Evolutionary conservation across 2,113 vertebrate genomes (phyloP), one percentile per base, ranked within the genome.

Genomic region (Progne subis): DNA sequence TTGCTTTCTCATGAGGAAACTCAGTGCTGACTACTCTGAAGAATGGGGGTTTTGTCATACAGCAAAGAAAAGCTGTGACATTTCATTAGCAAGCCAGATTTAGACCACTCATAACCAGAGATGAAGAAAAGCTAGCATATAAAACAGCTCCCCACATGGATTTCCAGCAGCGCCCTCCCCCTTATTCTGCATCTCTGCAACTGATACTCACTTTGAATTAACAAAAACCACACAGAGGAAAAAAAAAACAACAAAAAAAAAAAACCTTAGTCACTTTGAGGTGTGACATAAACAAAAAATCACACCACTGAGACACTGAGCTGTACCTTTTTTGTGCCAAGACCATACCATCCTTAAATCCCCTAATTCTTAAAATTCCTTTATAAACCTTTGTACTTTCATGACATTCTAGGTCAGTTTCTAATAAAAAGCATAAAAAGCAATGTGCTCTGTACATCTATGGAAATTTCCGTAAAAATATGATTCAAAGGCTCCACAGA

Each of bases 41-140:
- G 68, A 94, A 83, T 4, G 9, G 20, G 7, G 28, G 16, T 1
- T 25, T 71, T 84, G 76, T 90, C 56, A 57, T 1, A 32, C 0
- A 52, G 88, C 2, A 26, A 57, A 91, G 29, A 77, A 56, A 86
- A 88, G 44, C 18, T 57, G 29, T 9, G 6, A 56, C 14, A 65
- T 65, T 94, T 92, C 70, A 87, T 88, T 79, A 76, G 47, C 70
- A 82, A 96, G 56, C 28, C 60, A 56, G 56, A 92, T 80, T 81
- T 37, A 88, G 59, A 85, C n/a, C 50, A 29, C 63, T 90, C 68
- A 74, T 63, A 81, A 88, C 8, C 59, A 44, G 37, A 92, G 71
- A 85, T 43, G 53, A 91, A 78, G 29, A 81, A 79, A 49, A 19
- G 31, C 46, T 31, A 65, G 43, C 37, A 85, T 41, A 85, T 34